Percentiles rank a stretch among this genome's conserved stretches.
Evolutionary conservation across 1,140 invertebrate species (phyloP).

Genomic region (Drosophila repleta): DNA sequence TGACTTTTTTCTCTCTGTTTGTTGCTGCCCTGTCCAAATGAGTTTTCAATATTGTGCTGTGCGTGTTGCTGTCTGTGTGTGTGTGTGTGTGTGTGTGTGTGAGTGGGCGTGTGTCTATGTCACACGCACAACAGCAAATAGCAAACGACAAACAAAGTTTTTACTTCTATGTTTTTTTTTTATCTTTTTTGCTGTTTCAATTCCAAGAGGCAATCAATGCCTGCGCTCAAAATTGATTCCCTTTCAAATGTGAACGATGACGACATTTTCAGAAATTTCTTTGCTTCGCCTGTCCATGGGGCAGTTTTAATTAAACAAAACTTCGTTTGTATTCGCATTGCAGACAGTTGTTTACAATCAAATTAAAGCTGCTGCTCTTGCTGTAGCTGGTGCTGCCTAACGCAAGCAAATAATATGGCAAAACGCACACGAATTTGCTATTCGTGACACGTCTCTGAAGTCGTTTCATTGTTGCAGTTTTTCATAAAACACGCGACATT

Average conservation of each 20-base stretch:
- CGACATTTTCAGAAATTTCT: conserved; percentile 54
- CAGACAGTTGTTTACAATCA: conserved; percentile 45
- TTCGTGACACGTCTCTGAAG: conserved; percentile 37
- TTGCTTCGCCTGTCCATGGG: conserved; percentile 10
- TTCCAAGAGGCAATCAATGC: conserved; percentile 65
- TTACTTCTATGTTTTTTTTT: conserved; percentile 18
- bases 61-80: too few relatives aligned
- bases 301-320: conserved; percentile 41
- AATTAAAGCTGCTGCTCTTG: conserved; percentile 35
- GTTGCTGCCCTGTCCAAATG: conserved; percentile 45
- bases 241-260: conserved; percentile 63
- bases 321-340: background rate
- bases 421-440: conserved; percentile 21
- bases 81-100: conserved; percentile 3
- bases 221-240: conserved; percentile 65
- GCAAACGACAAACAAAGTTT: conserved; percentile 48
- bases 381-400: background rate
- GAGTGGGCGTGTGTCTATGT: conserved; percentile 23
- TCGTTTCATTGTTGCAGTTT: conserved; percentile 71
- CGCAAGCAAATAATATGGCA: conserved; percentile 44
- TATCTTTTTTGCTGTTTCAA: conserved; percentile 18
- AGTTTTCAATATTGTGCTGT: conserved; percentile 57
- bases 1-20: conserved; percentile 10
- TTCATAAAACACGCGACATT: conserved; percentile 71
- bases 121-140: conserved; percentile 34